phyloP scores from a whole-genome alignment of 2,888 invertebrate genomes.

The Scotopteryx bipunctaria region DNA sequence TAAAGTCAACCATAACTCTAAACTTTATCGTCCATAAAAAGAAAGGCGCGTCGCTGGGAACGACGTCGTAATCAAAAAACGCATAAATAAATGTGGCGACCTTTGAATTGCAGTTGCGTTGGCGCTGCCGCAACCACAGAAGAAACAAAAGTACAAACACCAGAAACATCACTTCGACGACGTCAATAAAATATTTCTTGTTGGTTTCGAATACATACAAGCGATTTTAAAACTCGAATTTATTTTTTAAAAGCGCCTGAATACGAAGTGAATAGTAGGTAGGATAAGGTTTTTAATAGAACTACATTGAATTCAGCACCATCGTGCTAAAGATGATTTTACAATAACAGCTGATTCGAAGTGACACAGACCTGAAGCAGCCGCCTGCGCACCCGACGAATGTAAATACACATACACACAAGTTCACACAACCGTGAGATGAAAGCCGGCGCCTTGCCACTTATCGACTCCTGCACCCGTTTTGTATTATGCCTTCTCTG shows the following conservation, averaged over 20 bases:
- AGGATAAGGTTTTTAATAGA: not conserved
- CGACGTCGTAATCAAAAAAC: slow-evolving; percentile 49
- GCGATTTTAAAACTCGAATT: not conserved
- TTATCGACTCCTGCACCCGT: slow-evolving; percentile 74
- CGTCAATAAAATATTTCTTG: not conserved
- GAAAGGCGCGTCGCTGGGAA: slow-evolving; percentile 43
- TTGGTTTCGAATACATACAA: not conserved
- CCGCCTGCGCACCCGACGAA: slow-evolving; percentile 50
- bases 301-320: not conserved
- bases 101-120: slow-evolving; percentile 52
- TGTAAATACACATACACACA: slow-evolving; percentile 59
- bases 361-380: slow-evolving; percentile 28
- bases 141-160: not conserved
- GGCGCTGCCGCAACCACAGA: slow-evolving; percentile 48
- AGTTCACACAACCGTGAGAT: slow-evolving; percentile 58
- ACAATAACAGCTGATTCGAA: not conserved
- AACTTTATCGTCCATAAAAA: slow-evolving; percentile 42
- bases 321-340: slow-evolving; percentile 5
- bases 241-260: not conserved
- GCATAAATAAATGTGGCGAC: slow-evolving; percentile 55
- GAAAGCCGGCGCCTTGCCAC: slow-evolving; percentile 76
- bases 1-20: slow-evolving; percentile 24
- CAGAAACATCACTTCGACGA: not conserved
- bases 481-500: slow-evolving; percentile 71
- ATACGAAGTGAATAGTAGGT: not conserved